Evolutionary conservation across 1,140 invertebrate species (phyloP), one percentile per base, ranked within the genome.

Genomic region (Sycophila sp.): DNA sequence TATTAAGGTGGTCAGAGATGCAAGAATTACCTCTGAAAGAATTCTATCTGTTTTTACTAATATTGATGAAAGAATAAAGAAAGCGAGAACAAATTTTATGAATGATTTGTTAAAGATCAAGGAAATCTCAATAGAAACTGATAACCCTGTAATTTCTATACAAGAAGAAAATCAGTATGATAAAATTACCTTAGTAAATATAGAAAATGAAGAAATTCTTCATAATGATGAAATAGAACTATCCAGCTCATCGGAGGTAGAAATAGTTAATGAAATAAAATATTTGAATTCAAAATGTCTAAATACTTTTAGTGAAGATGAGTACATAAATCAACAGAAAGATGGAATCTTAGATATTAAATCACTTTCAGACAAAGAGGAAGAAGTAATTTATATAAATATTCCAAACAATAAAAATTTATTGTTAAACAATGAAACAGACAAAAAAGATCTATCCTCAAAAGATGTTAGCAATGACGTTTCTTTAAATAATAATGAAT

Each of bases 251-350:
- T 30, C 36, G n/a, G 58, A 6, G 8, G 8, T 49, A 28, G 59
- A 73, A 10, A 73, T 56, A 36, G 24, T 38, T 40, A 30, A 26
- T 19, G 32, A 22, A 62, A 67, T 65, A 45, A 36, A 17, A 38
- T 55, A 65, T 42, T 28, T 26, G 10, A 28, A 32, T 26, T 17
- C 30, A 65, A 49, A 34, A 30, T 24, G 62, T 53, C 26, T 51
- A 36, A 13, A 53, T 2, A 28, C 4, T 53, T 22, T 15, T 53
- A 53, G 49, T 53, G 13, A 53, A 24, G 13, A 51, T 19, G 8
- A 24, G 13, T 7, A 51, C 10, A 13, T n/a, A 51, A 51, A 2
- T 22, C 24, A 26, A 7, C 5, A 51, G 47, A 11, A 11, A 24
- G 13, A 19, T 17, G 19, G 40, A 42, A 42, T 42, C n/a, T 1